These are phyloP conservation scores for Dendrocincla tyrannina DNA, from an alignment of 2,797 vertebrate genomes.

Conservation along the genomic window DNA sequence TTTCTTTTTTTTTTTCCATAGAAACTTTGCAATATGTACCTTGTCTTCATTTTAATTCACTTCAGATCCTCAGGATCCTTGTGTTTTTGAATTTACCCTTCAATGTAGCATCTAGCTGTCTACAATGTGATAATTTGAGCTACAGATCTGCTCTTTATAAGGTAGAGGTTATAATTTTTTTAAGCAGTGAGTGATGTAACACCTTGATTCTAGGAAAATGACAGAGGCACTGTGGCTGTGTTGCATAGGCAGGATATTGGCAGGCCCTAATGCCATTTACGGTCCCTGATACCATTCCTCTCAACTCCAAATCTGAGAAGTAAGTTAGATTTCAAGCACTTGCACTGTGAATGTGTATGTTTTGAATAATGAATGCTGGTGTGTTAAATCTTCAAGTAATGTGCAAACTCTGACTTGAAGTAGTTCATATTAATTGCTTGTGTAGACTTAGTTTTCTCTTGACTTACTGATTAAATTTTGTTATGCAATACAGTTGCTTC, in stretches of 20 bases:
- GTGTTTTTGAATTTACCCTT: background rate
- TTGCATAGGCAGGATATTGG: background rate
- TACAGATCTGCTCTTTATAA: background rate
- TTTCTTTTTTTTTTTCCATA: background rate
- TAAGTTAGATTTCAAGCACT: background rate
- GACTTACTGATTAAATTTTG: background rate
- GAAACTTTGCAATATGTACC: background rate
- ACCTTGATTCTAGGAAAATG: background rate
- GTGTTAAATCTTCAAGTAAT: background rate
- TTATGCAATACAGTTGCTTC: background rate
- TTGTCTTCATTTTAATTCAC: background rate
- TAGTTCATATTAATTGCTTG: background rate
- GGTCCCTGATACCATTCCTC: background rate
- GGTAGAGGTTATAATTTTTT: background rate
- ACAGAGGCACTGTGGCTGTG: background rate
- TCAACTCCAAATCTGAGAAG: background rate
- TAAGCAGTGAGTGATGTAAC: background rate
- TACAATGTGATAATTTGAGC: background rate
- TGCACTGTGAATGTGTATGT: background rate
- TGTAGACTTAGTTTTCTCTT: background rate
- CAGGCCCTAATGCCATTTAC: background rate
- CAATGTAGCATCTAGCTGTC: background rate
- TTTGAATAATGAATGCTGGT: background rate
- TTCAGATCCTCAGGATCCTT: background rate
- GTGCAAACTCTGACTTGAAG: background rate